Percentiles rank a stretch among this genome's conserved stretches.
These are phyloP conservation scores for Ciconia nigra DNA, from an alignment of 2,797 vertebrate species.

Conservation along the genomic window DNA sequence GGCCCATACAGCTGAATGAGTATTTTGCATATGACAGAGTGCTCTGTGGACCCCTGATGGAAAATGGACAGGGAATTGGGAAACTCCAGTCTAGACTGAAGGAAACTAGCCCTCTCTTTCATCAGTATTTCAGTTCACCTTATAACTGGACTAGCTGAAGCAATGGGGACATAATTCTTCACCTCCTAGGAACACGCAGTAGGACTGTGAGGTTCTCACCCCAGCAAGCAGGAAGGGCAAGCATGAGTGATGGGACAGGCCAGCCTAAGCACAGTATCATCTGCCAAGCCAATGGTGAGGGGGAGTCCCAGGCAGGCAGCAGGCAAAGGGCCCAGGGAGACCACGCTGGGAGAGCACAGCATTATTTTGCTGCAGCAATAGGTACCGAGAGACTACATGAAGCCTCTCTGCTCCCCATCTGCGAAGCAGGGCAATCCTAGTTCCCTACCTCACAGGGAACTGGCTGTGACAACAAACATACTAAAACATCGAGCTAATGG, in stretches of 20 bases:
- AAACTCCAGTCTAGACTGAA: background rate
- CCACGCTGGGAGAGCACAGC: rapidly evolving
- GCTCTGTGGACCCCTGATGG: background rate
- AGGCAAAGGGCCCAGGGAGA: background rate
- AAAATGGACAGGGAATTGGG: background rate
- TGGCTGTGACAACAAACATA: background rate
- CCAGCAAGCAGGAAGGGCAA: background rate
- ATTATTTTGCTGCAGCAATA: background rate
- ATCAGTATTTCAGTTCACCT: background rate
- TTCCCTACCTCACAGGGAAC: background rate
- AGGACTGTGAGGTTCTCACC: rapidly evolving
- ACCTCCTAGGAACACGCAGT: rapidly evolving
- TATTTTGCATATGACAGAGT: background rate
- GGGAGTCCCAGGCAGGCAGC: background rate
- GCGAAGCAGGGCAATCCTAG: background rate
- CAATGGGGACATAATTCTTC: background rate
- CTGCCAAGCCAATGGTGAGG: background rate
- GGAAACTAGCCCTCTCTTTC: background rate
- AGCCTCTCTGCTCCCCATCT: rapidly evolving
- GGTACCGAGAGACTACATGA: background rate
- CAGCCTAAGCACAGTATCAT: background rate
- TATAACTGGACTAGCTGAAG: background rate
- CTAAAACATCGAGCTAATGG: background rate
- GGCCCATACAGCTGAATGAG: background rate
- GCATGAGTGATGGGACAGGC: rapidly evolving